Base-by-base conservation (phyloP, 2,113 vertebrate genomes). In the Nematolebias whitei region DNA sequence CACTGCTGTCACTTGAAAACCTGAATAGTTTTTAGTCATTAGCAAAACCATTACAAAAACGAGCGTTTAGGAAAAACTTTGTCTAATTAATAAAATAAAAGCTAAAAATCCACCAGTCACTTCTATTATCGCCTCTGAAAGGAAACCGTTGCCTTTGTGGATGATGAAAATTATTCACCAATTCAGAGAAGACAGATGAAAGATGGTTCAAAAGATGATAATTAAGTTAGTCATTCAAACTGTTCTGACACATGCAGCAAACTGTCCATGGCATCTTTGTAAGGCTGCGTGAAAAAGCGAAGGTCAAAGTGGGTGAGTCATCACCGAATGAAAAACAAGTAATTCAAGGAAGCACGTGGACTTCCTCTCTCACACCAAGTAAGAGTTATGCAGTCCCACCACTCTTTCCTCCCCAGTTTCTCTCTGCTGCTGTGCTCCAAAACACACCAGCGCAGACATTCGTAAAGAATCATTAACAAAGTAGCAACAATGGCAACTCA, bases 1-100 rank as follows among this genome's bases (percentile, higher is more conserved):
- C 71, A 63, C 24, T 45, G 58, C 61, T 79, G 79, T 79, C 74
- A 40, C 44, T 68, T 63, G 50, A 69, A 76, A 55, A 40, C 19
- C 5, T 49, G 14, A 56, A 35, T 39, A 47, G n/a, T 48, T 63
- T 40, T n/a, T 20, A 24, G 11, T 62, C 50, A 47, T 62, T 80
- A 15, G 19, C 11, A 23, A 47, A 60, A 45, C 10, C 1, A 35
- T 35, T 35, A 35, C 3, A 11, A 19, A 19, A 19, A 19, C 10
- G 18, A 8, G 13, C 16, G n/a, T 23, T 18, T 10, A 26, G 32
- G 9, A 35, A 35, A 10, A 10, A 35, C 5, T 9, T 35, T 35
- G 32, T 35, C 32, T 8, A 35, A 35, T 35, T 35, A 35, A 8
- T 35, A 35, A 6, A 35, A 8, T 10, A 35, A 35, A 35, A 35